phyloP scores from a whole-genome alignment of 2,888 invertebrate species.

The Psylliodes chrysocephalus region DNA sequence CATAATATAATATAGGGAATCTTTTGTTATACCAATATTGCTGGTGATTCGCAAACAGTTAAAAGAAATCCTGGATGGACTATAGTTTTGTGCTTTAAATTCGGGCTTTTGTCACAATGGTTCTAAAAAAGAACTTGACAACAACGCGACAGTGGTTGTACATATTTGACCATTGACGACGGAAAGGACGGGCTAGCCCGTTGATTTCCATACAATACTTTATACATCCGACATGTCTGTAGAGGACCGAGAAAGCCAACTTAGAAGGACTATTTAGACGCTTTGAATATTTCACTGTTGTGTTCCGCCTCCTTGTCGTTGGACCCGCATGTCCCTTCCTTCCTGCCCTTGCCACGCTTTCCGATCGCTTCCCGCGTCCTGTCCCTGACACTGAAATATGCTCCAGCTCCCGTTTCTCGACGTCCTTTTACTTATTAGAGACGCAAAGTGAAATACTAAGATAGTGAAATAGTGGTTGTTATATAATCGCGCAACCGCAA shows the following conservation, averaged over 20 bases:
- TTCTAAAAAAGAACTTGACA: too few relatives aligned
- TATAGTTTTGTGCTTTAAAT: too few relatives aligned
- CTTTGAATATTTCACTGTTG: conserved; percentile 18
- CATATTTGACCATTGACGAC: conserved; percentile 4
- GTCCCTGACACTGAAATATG: conserved; percentile 3
- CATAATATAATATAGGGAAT: too few relatives aligned
- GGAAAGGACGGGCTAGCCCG: neutral
- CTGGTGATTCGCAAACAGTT: too few relatives aligned
- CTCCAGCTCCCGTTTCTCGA: neutral
- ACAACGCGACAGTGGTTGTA: neutral
- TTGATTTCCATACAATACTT: conserved; percentile 20
- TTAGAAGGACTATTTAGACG: neutral
- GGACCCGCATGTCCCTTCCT: neutral
- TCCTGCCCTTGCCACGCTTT: conserved; percentile 2
- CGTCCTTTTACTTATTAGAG: too few relatives aligned
- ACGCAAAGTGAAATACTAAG: too few relatives aligned
- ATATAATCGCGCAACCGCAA: too few relatives aligned
- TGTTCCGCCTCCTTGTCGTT: conserved; percentile 4
- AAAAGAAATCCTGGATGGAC: too few relatives aligned
- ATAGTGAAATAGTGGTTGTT: too few relatives aligned
- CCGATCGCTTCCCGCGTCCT: neutral
- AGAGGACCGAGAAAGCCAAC: conserved; percentile 2
- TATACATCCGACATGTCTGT: conserved; percentile 16
- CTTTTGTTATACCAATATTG: too few relatives aligned
- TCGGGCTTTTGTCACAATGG: too few relatives aligned